A percentile compares a stretch with the other conserved stretches of the same genome.
Conservation (phyloP, 2,113 vertebrate species). For the Alectura lathami region DNA sequence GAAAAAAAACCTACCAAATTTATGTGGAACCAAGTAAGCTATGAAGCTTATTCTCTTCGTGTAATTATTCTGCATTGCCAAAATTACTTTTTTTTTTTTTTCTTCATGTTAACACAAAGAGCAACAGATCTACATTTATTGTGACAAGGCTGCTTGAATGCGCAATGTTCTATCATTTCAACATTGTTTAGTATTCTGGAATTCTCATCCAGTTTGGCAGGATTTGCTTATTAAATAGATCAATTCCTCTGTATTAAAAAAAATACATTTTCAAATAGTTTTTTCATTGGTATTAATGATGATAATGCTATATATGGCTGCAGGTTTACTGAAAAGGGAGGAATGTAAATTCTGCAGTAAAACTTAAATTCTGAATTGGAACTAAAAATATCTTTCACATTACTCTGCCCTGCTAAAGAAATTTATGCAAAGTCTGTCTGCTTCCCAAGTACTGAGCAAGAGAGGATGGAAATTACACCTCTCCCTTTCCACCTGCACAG, state of each 20-base stretch:
- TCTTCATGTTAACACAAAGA: not conserved
- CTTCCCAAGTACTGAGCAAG: not conserved
- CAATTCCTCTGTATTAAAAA: not conserved
- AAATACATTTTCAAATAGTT: not conserved
- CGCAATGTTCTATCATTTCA: slow-evolving; percentile 16
- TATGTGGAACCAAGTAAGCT: slow-evolving; percentile 49
- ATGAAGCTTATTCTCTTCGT: not conserved
- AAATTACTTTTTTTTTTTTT: not conserved
- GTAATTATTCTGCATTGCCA: slow-evolving; percentile 29
- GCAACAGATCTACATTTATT: slow-evolving; percentile 47
- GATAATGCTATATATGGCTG: not conserved
- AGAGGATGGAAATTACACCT: not conserved
- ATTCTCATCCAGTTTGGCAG: slow-evolving; percentile 7
- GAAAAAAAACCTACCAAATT: slow-evolving; percentile 21
- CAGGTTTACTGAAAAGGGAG: not conserved
- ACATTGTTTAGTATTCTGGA: slow-evolving; percentile 39
- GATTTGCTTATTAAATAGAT: slow-evolving; percentile 1
- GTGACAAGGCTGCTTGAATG: slow-evolving; percentile 39
- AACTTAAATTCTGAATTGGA: not conserved
- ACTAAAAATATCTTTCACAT: not conserved
- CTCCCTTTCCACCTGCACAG: not conserved
- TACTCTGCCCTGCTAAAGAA: not conserved
- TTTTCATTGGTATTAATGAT: not conserved
- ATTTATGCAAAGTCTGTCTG: not conserved
- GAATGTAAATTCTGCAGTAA: not conserved